phyloP scores from a whole-genome alignment of 2,797 vertebrate species.

The Gorsachius magnificus region DNA sequence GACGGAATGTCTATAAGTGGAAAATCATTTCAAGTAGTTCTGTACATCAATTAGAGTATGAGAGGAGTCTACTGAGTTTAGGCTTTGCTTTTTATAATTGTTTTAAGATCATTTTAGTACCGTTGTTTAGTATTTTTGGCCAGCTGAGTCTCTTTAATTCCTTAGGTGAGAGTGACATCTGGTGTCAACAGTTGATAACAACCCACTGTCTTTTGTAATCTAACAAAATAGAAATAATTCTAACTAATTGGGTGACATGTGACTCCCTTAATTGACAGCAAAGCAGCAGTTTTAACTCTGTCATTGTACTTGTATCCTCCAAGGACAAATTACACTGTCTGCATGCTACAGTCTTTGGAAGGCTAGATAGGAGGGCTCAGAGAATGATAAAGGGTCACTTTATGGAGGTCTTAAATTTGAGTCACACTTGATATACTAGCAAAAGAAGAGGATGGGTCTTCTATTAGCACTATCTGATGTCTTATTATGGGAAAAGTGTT shows the following conservation, averaged over 20 bases:
- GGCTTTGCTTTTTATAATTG: background rate
- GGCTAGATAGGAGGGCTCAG: background rate
- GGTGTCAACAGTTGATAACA: background rate
- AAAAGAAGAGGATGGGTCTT: background rate
- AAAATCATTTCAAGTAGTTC: background rate
- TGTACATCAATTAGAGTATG: background rate
- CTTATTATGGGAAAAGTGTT: background rate
- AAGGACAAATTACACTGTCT: background rate
- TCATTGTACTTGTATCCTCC: background rate
- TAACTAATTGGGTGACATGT: accelerated
- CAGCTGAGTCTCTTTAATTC: background rate
- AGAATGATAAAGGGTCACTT: background rate
- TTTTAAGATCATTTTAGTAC: background rate
- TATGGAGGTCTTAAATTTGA: background rate
- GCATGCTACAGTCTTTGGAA: background rate
- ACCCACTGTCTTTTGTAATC: background rate
- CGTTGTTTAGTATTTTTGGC: background rate
- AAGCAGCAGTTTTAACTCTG: background rate
- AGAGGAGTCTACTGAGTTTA: background rate
- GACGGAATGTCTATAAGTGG: background rate
- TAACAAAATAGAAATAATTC: background rate
- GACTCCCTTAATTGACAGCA: background rate
- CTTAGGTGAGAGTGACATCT: constrained; percentile 41
- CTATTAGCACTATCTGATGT: background rate
- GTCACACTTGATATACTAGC: accelerated